Base-by-base conservation (phyloP, 2,797 vertebrate species). In the Picus viridis region DNA sequence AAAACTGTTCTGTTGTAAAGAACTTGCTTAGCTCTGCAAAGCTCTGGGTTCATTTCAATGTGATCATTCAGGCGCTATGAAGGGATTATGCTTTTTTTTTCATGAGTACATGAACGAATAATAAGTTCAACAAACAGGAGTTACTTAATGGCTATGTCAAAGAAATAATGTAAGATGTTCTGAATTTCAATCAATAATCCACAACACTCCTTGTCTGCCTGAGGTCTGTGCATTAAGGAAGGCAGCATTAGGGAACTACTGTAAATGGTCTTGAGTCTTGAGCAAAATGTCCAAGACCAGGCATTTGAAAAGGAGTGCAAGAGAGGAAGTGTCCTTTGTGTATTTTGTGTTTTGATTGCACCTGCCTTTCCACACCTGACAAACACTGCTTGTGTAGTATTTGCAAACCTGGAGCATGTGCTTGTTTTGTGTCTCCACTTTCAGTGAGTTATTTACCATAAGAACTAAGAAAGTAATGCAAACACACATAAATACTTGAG, bases 51-150 rank as follows among this genome's bases (percentile, higher is more conserved):
- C 97, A 97, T 97, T 97, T 98, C 96, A 96, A 83, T 97, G 95
- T 96, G 96, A 98, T 97, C 96, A 97, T 96, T 96, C 96, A 96
- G 96, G 94, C 86, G 93, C 94, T 97, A 87, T 97, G 94, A 80
- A 93, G 93, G 96, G 96, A 98, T 97, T 97, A 97, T 96, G 86
- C 92, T 97, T 97, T 96, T 97, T 97, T 95, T 97, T 97, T 96
- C 96, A 97, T 97, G 97, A 98, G 97, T 98, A 97, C 93, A 98
- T 97, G 96, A 97, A 98, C 97, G 96, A 96, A 94, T 96, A 98
- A 97, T 96, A 96, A 96, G 96, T 96, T 97, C 95, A 97, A 97
- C 96, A 97, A 97, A 97, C 96, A 97, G 95, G 91, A 93, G 92
- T 94, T 97, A 96, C 96, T 95, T 97, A 96, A 95, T 96, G 96